Evolutionary conservation across 2,113 vertebrate genomes (phyloP).

Genomic region (Lophura nycthemera): DNA sequence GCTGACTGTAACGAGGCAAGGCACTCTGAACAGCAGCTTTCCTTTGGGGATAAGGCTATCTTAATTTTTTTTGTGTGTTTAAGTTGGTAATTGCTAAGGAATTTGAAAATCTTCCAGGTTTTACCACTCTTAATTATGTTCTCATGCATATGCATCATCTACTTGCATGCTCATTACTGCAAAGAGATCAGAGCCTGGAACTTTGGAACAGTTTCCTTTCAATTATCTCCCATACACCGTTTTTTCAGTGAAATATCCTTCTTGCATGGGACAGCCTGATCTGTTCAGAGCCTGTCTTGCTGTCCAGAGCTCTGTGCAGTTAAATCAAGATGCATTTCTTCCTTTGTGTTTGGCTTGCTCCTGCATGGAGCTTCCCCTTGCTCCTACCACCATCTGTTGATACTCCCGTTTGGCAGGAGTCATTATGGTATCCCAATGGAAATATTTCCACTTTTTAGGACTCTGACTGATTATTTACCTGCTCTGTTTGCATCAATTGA

Average conservation of each 20-base stretch:
- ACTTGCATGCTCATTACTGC: constrained; percentile 59
- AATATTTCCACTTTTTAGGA: constrained; percentile 34
- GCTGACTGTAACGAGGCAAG: constrained; percentile 65
- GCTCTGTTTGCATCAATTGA: constrained; percentile 57
- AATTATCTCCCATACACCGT: constrained; percentile 31
- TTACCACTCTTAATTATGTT: constrained; percentile 80
- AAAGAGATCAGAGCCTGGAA: constrained; percentile 68
- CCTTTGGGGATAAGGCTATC: constrained; percentile 70
- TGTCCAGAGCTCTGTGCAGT: background rate
- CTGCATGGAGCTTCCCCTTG: background rate
- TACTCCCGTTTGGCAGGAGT: constrained; percentile 19
- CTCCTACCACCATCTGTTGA: background rate
- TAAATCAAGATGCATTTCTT: background rate
- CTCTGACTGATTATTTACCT: constrained; percentile 46
- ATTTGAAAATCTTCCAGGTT: constrained; percentile 80
- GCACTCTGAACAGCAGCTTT: constrained; percentile 69
- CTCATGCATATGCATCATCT: constrained; percentile 80
- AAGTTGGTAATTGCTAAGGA: constrained; percentile 76
- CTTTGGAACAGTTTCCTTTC: constrained; percentile 44
- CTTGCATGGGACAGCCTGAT: constrained; percentile 20
- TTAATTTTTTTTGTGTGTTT: constrained; percentile 69
- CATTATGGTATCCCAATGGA: background rate
- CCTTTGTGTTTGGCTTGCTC: background rate
- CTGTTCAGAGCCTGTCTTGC: background rate
- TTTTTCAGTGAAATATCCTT: constrained; percentile 50